phyloP scores from a whole-genome alignment of 2,888 invertebrate genomes.

The Neoascia interrupta region DNA sequence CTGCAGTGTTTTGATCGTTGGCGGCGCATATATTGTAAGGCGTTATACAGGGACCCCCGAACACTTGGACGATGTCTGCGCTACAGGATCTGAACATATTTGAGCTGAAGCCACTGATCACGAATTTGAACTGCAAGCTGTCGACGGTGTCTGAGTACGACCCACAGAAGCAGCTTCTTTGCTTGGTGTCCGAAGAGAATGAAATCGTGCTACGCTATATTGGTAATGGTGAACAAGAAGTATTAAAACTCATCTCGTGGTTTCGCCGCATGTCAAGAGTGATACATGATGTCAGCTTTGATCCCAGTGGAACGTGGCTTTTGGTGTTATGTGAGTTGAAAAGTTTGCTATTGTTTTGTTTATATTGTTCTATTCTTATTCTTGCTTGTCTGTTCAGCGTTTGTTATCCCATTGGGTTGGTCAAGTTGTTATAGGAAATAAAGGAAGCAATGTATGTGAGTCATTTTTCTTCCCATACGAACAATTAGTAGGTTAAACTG shows the following conservation, averaged over 20 bases:
- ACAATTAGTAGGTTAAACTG: too few species aligned
- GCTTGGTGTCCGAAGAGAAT: constrained; percentile 78
- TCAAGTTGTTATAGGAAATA: too few species aligned
- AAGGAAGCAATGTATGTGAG: too few species aligned
- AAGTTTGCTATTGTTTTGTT: too few species aligned
- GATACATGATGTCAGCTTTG: constrained; percentile 89
- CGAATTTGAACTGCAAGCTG: constrained; percentile 78
- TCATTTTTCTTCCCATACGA: too few species aligned
- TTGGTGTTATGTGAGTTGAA: constrained; percentile 78
- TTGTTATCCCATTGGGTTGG: too few species aligned
- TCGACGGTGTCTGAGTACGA: constrained; percentile 77
- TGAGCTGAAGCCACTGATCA: constrained; percentile 77
- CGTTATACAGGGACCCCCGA: not conserved
- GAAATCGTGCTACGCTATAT: constrained; percentile 78
- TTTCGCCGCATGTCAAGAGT: constrained; percentile 77
- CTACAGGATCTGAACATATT: constrained; percentile 75
- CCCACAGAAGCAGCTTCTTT: constrained; percentile 77
- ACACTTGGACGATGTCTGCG: constrained; percentile 61
- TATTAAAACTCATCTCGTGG: constrained; percentile 78
- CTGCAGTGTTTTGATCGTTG: constrained; percentile 31
- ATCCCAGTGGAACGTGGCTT: constrained; percentile 85
- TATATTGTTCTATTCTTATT: too few species aligned
- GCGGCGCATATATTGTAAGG: constrained; percentile 34
- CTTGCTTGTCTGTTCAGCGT: too few species aligned
- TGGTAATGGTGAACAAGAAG: constrained; percentile 75